Base-by-base conservation (phyloP, 2,113 vertebrate species). In the Platysternon megacephalum region DNA sequence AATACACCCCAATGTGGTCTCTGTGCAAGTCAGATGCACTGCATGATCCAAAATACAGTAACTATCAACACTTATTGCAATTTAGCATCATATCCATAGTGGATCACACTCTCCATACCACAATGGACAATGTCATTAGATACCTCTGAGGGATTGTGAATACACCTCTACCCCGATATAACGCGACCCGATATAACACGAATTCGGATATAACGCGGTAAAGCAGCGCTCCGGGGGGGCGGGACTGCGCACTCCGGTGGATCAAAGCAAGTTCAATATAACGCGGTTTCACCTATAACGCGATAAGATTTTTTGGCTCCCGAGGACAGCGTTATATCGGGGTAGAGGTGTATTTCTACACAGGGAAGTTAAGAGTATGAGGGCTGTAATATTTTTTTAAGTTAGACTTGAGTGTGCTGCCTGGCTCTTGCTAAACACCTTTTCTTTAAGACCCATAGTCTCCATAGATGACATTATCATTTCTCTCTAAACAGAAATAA, bases 401-500 rank as follows among this genome's bases (percentile, higher is more conserved):
- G 11, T 6, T n/a, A 78, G 39, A 72, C 1, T 0, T 32, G 80
- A 56, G 2, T 24, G 78, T 53, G 72, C 65, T 55, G 12, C 35
- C 84, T 82, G 49, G 35, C 29, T 80, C 53, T 84, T 76, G 88
- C 6, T 49, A 90, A 84, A 74, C 32, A 2, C 39, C 79, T 88
- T 92, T 92, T 46, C 84, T 12, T 1, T 4, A 1, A 74, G 56
- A 42, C 19, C 8, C 80, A 5, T 42, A 48, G 24, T n/a, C 14
- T 46, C 4, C 9, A 79, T 6, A 32, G n/a, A 86, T 32, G 74
- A 10, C 82, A 80, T 0, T 5, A 58, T 46, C 52, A 28, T 46
- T 89, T 42, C 32, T 14, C 17, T 84, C 61, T 65, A 90, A 92
- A 88, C 82, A 93, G 55, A 78, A 82, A 56, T n/a, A 79, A 35